Evolutionary conservation across 2,888 invertebrate genomes (phyloP).

Genomic region (Pandemis corylana): DNA sequence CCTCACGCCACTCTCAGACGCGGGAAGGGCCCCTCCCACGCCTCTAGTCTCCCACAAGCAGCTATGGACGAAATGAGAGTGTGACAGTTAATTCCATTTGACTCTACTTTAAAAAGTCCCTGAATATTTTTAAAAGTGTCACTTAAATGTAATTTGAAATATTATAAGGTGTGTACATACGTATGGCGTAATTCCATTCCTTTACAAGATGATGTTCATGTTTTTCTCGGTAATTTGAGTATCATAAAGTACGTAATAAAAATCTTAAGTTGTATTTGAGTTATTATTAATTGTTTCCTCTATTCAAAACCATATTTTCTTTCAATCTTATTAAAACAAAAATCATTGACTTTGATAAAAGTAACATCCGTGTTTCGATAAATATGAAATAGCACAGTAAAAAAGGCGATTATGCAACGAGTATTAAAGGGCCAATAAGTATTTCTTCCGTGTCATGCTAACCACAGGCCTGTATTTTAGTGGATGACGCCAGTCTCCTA

Average conservation of each 20-base stretch:
- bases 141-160: conserved; percentile 70
- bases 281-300: background rate
- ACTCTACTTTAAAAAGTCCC: conserved; percentile 65
- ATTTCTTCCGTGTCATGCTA: no score
- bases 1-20: conserved; percentile 77
- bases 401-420: no score
- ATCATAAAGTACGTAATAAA: conserved; percentile 59
- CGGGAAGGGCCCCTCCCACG: conserved; percentile 77
- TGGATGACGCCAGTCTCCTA: no score
- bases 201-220: conserved; percentile 70
- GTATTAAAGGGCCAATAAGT: no score
- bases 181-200: conserved; percentile 56
- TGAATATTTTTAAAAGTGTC: conserved; percentile 54
- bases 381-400: no score
- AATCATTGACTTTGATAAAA: no score
- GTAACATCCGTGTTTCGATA: no score
- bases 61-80: conserved; percentile 96
- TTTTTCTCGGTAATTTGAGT: conserved; percentile 69
- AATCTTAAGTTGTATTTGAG: conserved; percentile 2
- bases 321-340: no score
- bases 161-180: conserved; percentile 50
- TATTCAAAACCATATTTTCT: no score
- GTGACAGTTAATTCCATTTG: conserved; percentile 86
- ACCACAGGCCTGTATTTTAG: no score
- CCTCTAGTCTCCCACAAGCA: conserved; percentile 90